These are phyloP conservation scores for Enteromius trimaculatus DNA, from an alignment of 2,797 vertebrate species.

Conservation along the genomic window DNA sequence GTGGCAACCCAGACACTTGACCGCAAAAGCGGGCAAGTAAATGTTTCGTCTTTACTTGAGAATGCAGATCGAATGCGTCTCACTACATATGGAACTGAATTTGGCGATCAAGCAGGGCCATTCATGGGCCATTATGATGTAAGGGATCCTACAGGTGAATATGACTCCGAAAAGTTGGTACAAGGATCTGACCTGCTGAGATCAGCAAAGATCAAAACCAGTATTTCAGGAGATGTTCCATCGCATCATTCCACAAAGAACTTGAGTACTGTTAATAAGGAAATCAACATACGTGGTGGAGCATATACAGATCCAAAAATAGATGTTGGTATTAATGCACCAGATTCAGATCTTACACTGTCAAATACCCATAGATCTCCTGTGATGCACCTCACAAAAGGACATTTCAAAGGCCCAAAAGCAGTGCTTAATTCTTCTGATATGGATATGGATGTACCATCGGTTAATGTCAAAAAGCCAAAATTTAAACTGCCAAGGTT, in stretches of 20 bases:
- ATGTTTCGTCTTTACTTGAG: slow-evolving; percentile 44
- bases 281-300: slow-evolving; percentile 8
- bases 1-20: slow-evolving; percentile 35
- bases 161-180: not conserved
- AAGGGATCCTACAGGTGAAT: slow-evolving; percentile 5
- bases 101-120: not conserved
- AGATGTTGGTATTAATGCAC: slow-evolving; percentile 25
- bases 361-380: slow-evolving; percentile 8
- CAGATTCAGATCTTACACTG: slow-evolving; percentile 36
- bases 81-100: not conserved
- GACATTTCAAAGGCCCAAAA: slow-evolving; percentile 50
- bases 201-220: slow-evolving; percentile 23
- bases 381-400: slow-evolving; percentile 31
- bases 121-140: not conserved
- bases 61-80: slow-evolving; percentile 28
- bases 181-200: slow-evolving; percentile 2
- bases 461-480: slow-evolving; percentile 62
- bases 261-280: not conserved
- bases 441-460: slow-evolving; percentile 59
- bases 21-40: slow-evolving; percentile 20
- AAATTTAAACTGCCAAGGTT: slow-evolving; percentile 64
- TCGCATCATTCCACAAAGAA: slow-evolving; percentile 59
- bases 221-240: slow-evolving; percentile 40
- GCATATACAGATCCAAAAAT: slow-evolving; percentile 34
- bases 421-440: slow-evolving; percentile 55